Evolutionary conservation across 1,140 invertebrate genomes (phyloP).

Genomic region (Drosophila sproati): DNA sequence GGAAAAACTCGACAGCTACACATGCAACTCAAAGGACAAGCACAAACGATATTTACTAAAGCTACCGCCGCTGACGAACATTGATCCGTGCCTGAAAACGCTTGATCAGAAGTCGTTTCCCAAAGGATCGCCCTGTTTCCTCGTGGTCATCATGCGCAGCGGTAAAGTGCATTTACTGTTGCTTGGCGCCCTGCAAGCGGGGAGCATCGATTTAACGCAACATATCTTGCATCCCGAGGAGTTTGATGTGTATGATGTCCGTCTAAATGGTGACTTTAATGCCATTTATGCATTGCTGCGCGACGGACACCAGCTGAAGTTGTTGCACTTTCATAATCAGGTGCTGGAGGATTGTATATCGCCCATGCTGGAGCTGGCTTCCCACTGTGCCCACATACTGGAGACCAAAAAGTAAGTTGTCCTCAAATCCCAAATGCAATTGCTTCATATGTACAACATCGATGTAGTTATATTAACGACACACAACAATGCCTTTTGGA

Average conservation of each 20-base stretch:
- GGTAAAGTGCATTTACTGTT: conserved; percentile 91
- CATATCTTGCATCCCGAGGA: conserved; percentile 86
- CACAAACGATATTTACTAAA: conserved; percentile 63
- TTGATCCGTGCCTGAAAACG: conserved; percentile 68
- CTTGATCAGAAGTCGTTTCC: conserved; percentile 88
- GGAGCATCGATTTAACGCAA: conserved; percentile 88
- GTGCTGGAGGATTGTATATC: conserved; percentile 88
- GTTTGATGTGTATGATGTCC: conserved; percentile 87
- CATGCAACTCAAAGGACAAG: conserved; percentile 68
- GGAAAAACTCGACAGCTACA: conserved; percentile 61
- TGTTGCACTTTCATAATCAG: conserved; percentile 88
- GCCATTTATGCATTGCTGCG: conserved; percentile 86
- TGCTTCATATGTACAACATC: background rate
- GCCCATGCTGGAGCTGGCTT: conserved; percentile 89
- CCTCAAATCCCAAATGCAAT: background rate
- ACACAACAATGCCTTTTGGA: conserved; percentile 94
- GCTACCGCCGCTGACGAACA: conserved; percentile 66
- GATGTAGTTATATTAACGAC: conserved; percentile 87
- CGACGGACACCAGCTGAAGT: conserved; percentile 85
- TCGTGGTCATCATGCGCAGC: conserved; percentile 91
- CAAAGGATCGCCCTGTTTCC: conserved; percentile 90
- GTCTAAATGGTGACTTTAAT: conserved; percentile 87
- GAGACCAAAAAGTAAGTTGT: conserved; percentile 86
- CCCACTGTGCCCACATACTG: conserved; percentile 90
- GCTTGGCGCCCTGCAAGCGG: conserved; percentile 93